phyloP scores from a whole-genome alignment of 2,113 vertebrate genomes.

The Lutjanus erythropterus region DNA sequence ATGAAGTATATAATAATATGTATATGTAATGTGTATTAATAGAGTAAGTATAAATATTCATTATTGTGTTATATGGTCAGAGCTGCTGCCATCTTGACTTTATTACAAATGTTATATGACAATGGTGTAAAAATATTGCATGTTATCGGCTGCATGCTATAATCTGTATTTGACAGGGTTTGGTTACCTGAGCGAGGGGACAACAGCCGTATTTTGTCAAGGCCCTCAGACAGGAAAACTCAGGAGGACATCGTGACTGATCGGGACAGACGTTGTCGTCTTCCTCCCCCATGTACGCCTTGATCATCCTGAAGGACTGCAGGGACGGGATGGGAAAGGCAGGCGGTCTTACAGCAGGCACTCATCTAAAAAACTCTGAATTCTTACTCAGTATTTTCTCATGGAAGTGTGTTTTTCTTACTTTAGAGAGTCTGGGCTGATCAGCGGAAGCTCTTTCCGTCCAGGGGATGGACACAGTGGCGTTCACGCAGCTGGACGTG shows the following conservation, averaged over 20 bases:
- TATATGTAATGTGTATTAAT: too few species aligned
- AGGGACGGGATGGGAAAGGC: neutral
- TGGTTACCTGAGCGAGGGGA: slow-evolving; percentile 74
- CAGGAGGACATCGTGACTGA: slow-evolving; percentile 73
- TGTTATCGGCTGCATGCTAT: too few species aligned
- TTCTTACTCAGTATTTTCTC: neutral
- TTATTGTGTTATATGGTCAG: too few species aligned
- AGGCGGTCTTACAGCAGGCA: neutral
- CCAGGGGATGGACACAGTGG: slow-evolving; percentile 67
- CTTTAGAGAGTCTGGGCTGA: slow-evolving; percentile 57
- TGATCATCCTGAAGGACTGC: slow-evolving; percentile 84
- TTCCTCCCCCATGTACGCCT: slow-evolving; percentile 51
- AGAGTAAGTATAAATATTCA: too few species aligned
- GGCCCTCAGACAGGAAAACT: slow-evolving; percentile 79
- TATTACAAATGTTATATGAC: neutral
- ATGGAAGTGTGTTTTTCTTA: slow-evolving; percentile 35
- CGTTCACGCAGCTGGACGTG: slow-evolving; percentile 70
- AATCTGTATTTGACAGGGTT: neutral
- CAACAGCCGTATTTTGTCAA: slow-evolving; percentile 77
- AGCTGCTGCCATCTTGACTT: too few species aligned
- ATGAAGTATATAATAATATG: too few species aligned
- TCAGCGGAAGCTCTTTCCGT: slow-evolving; percentile 46
- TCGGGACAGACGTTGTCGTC: slow-evolving; percentile 80
- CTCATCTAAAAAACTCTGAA: neutral
- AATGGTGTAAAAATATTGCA: too few species aligned